phyloP scores from a whole-genome alignment of 2,797 vertebrate genomes.

The Sardinella longiceps region DNA sequence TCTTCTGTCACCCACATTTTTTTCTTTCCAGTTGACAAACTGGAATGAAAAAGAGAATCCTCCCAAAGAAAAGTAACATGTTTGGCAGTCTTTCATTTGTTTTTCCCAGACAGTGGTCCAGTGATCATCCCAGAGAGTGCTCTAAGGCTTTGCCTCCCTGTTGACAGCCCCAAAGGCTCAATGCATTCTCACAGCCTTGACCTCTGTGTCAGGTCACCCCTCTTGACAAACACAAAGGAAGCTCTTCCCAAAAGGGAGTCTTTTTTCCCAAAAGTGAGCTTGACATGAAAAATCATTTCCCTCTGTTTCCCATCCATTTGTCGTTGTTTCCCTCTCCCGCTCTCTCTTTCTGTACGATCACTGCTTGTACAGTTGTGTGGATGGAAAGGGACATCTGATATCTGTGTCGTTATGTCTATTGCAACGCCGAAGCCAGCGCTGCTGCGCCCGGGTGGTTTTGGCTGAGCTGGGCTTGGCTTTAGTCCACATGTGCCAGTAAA shows the following conservation, averaged over 20 bases:
- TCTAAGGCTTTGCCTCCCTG: constrained; percentile 21
- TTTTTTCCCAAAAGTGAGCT: not conserved
- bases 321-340: not conserved
- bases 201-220: constrained; percentile 29
- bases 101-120: constrained; percentile 9
- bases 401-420: not conserved
- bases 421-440: not conserved
- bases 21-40: no score
- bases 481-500: constrained; percentile 23
- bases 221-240: constrained; percentile 43
- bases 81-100: constrained; percentile 6
- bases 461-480: not conserved
- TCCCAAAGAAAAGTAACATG: constrained; percentile 4
- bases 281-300: constrained; percentile 2
- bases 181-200: constrained; percentile 35
- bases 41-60: not conserved
- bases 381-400: constrained; percentile 24
- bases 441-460: not conserved
- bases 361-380: not conserved
- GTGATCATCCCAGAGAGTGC: constrained; percentile 12
- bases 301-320: constrained; percentile 12
- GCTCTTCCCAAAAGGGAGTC: constrained; percentile 38
- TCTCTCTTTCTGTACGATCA: not conserved
- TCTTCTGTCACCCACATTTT: not conserved
- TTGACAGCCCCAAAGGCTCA: constrained; percentile 34